Base-by-base conservation (phyloP, 2,888 invertebrate genomes). In the Coelinius sp. region DNA sequence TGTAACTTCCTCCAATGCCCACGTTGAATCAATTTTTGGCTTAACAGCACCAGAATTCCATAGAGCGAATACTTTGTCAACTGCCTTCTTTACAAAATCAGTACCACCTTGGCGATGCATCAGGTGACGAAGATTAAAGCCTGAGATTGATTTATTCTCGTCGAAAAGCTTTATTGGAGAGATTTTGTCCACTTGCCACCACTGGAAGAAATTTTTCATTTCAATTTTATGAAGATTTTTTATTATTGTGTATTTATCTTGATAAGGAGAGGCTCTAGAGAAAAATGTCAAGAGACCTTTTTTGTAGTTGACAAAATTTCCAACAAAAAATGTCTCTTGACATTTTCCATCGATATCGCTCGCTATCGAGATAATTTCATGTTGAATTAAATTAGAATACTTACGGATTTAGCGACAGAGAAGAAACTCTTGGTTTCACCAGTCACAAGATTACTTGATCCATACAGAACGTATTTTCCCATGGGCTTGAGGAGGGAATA, bases 171-270 rank as follows among this genome's bases (percentile, higher is more conserved):
- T 95, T 88, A 95, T 92, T 6, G 96, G 96, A 3, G 94, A 95
- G 76, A 96, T 93, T 89, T 96, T 96, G 89, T 96, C 96, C 74
- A 95, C 95, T 89, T 95, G 95, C 96, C 95, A 96, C 96, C 96
- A 96, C 94, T 94, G 88, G 7, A 87, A 86, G 78, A 24, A 31
- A 31, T 31, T 31, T 31, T 31, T 8, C 4, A 31, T 31, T 31
- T 31, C 8, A 31, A 31, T 6, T 31, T 31, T 6, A 8, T 6
- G 31, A 67, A 53, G n/a, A n/a, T n/a, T n/a, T n/a, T n/a, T n/a
- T n/a, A n/a, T n/a, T n/a, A n/a, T n/a, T n/a, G n/a, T n/a, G n/a
- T n/a, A n/a, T n/a, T n/a, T n/a, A n/a, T n/a, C n/a, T n/a, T n/a
- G n/a, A n/a, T n/a, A n/a, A n/a, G n/a, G n/a, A n/a, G n/a, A n/a